Conservation (phyloP, 2,113 vertebrate species). For the Ia io region DNA sequence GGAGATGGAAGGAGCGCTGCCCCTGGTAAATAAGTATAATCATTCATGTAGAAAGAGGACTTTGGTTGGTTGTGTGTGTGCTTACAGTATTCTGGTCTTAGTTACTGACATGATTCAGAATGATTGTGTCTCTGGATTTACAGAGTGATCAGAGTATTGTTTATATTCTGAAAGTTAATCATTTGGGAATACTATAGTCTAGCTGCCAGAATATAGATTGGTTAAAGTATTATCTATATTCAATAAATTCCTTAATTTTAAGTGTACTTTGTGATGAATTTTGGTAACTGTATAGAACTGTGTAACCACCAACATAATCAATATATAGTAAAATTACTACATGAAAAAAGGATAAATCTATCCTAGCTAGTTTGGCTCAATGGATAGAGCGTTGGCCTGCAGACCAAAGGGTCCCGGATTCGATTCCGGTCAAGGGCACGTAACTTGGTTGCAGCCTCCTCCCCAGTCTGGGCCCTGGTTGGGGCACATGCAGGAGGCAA, state of each 20-base stretch:
- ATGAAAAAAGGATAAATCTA: background rate
- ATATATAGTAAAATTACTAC: background rate
- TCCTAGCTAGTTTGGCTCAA: too few species aligned
- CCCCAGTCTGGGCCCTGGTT: too few species aligned
- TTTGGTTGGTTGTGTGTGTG: background rate
- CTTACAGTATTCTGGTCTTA: background rate
- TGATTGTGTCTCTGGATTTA: background rate
- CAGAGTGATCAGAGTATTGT: background rate
- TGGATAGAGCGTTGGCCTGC: too few species aligned
- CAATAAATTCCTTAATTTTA: constrained; percentile 22
- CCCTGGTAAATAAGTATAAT: background rate
- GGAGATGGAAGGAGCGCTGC: background rate
- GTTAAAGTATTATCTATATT: background rate
- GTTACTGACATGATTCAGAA: background rate
- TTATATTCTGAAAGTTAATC: constrained; percentile 27
- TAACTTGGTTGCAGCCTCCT: too few species aligned
- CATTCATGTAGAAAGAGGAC: background rate
- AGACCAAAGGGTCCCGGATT: too few species aligned
- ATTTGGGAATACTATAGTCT: background rate
- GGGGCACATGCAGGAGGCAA: too few species aligned
- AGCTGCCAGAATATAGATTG: background rate
- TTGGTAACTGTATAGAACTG: background rate
- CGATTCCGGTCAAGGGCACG: too few species aligned
- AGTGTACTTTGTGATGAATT: background rate
- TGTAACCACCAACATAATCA: background rate